Percentiles rank a stretch among this genome's conserved stretches.
Conservation (phyloP, 2,797 vertebrate genomes). For the Erpetoichthys calabaricus region DNA sequence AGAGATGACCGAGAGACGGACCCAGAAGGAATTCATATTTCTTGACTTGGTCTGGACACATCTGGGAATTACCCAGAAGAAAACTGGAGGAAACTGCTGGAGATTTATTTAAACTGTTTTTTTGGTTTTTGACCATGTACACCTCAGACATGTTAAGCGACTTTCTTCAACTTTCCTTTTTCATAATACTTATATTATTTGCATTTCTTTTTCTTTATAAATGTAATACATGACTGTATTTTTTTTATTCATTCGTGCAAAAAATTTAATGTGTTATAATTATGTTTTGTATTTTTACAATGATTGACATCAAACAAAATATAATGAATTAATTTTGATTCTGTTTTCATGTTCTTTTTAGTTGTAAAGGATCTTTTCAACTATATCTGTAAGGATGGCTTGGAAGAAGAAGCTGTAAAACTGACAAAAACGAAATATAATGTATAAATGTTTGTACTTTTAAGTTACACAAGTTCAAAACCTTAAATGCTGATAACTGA, state of each 20-base stretch:
- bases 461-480: too few species aligned
- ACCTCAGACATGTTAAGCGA: too few species aligned
- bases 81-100: too few species aligned
- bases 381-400: conserved; percentile 51
- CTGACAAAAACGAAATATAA: conserved; percentile 68
- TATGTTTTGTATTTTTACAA: neutral
- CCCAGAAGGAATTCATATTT: too few species aligned
- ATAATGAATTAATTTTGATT: neutral
- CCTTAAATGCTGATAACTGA: too few species aligned
- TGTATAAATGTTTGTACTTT: conserved; percentile 36
- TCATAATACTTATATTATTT: too few species aligned
- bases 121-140: too few species aligned
- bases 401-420: conserved; percentile 41
- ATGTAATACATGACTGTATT: neutral
- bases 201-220: neutral
- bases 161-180: too few species aligned
- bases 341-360: conserved; percentile 33
- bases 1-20: too few species aligned
- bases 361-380: conserved; percentile 68
- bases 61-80: too few species aligned
- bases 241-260: neutral
- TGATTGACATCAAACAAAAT: neutral
- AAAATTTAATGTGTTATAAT: neutral
- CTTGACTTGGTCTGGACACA: too few species aligned
- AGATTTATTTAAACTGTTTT: too few species aligned